phyloP scores from a whole-genome alignment of 2,113 vertebrate species.

The Hypomesus transpacificus region DNA sequence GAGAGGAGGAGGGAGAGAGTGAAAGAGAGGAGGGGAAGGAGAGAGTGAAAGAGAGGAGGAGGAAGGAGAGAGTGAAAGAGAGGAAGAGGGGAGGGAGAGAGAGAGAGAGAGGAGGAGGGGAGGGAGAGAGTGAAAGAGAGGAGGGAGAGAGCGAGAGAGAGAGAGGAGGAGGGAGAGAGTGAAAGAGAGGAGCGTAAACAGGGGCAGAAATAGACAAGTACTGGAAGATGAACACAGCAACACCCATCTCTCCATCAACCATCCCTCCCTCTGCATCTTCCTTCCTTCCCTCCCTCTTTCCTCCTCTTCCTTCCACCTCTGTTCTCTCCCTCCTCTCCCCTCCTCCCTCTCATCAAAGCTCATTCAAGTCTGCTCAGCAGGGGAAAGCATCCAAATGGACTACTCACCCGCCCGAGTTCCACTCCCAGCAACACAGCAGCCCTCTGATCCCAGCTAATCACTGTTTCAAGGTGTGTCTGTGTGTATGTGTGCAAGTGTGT shows the following conservation, averaged over 20 bases:
- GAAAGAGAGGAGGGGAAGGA: neutral
- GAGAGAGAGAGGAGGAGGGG: neutral
- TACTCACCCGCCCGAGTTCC: neutral
- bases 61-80: neutral
- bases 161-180: neutral
- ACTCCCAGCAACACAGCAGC: neutral
- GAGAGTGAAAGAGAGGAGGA: neutral
- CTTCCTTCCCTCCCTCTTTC: too few species aligned
- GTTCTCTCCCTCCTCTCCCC: neutral
- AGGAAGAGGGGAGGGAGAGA: too few species aligned
- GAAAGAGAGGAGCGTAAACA: neutral
- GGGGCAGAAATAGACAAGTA: slow-evolving; percentile 11
- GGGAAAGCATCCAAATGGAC: neutral
- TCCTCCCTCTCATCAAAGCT: neutral
- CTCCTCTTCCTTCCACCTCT: too few species aligned
- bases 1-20: neutral
- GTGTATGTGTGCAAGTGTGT: slow-evolving; percentile 5
- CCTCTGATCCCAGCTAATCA: neutral
- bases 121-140: neutral
- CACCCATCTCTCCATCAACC: neutral
- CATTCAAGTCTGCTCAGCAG: neutral
- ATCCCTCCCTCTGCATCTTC: neutral
- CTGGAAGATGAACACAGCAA: neutral
- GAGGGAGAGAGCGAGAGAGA: neutral
- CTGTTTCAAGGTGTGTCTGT: neutral